These are phyloP conservation scores for Gavia stellata DNA, from an alignment of 2,113 vertebrate genomes.

Conservation along the genomic window DNA sequence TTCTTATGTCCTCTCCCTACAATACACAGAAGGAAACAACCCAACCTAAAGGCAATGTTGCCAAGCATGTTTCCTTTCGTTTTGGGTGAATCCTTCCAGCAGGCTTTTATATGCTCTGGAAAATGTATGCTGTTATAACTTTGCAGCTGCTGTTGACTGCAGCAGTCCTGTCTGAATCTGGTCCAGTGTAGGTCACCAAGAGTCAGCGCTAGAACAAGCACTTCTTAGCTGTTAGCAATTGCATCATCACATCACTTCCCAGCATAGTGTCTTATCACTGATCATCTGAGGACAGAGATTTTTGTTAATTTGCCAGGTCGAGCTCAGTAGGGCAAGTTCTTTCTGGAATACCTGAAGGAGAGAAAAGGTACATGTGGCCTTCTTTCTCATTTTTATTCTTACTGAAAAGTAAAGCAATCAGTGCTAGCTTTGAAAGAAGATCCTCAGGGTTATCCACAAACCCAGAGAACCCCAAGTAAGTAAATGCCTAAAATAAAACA, in stretches of 20 bases:
- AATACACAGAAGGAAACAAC: not conserved
- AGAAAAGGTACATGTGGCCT: not conserved
- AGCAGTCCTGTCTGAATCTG: not conserved
- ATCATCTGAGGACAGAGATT: not conserved
- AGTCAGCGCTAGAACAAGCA: not conserved
- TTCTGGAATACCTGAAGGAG: not conserved
- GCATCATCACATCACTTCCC: not conserved
- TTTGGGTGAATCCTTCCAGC: not conserved
- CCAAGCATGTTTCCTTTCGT: not conserved
- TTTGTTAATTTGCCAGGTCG: not conserved
- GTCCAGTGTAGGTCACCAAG: not conserved
- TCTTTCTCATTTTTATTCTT: not conserved
- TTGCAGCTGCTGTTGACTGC: not conserved
- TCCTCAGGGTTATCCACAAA: slow-evolving; percentile 24
- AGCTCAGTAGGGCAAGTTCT: not conserved
- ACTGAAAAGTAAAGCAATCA: not conserved
- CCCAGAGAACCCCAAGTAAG: slow-evolving; percentile 11
- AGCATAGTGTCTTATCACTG: not conserved
- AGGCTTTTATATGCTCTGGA: not conserved
- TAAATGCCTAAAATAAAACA: slow-evolving; percentile 40
- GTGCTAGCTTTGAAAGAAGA: not conserved
- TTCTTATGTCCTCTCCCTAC: not conserved
- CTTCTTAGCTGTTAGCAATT: not conserved
- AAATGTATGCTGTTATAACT: not conserved
- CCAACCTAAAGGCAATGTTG: not conserved